A percentile compares a stretch with the other conserved stretches of the same genome.
These are phyloP conservation scores for Cheilosia soror DNA, from an alignment of 2,888 invertebrate genomes.

Conservation along the genomic window DNA sequence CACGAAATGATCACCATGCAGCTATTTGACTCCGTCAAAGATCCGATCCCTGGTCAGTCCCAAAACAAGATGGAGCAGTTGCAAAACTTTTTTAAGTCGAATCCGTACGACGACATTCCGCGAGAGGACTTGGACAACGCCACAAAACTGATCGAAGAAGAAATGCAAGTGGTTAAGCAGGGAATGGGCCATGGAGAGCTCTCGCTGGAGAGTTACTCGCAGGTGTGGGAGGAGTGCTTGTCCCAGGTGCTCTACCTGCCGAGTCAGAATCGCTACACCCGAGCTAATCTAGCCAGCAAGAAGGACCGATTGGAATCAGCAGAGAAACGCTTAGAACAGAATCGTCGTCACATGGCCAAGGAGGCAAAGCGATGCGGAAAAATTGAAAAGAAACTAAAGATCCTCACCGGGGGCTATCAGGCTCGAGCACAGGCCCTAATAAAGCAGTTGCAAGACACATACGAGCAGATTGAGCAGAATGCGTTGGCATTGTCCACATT, in stretches of 20 bases:
- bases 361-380: conserved; percentile 98
- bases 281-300: conserved; percentile 97
- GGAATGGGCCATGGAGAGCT: conserved; percentile 98
- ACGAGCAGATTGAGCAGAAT: conserved; percentile 95
- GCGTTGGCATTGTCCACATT: conserved; percentile 95
- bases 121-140: conserved; percentile 89
- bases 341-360: conserved; percentile 97
- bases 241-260: conserved; percentile 96
- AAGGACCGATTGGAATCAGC: conserved; percentile 97
- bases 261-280: conserved; percentile 95
- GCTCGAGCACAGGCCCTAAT: conserved; percentile 91
- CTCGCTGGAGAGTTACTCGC: conserved; percentile 94
- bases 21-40: conserved; percentile 93
- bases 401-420: conserved; percentile 96
- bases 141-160: conserved; percentile 88
- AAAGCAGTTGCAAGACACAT: conserved; percentile 93
- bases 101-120: conserved; percentile 91
- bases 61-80: conserved; percentile 86
- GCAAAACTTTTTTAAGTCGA: conserved; percentile 92
- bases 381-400: conserved; percentile 98
- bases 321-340: conserved; percentile 96
- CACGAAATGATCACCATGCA: conserved; percentile 98
- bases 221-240: conserved; percentile 99
- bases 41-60: conserved; percentile 86
- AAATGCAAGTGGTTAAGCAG: conserved; percentile 95